Base-by-base conservation (phyloP, 2,797 vertebrate species). In the Cyprinella venusta region DNA sequence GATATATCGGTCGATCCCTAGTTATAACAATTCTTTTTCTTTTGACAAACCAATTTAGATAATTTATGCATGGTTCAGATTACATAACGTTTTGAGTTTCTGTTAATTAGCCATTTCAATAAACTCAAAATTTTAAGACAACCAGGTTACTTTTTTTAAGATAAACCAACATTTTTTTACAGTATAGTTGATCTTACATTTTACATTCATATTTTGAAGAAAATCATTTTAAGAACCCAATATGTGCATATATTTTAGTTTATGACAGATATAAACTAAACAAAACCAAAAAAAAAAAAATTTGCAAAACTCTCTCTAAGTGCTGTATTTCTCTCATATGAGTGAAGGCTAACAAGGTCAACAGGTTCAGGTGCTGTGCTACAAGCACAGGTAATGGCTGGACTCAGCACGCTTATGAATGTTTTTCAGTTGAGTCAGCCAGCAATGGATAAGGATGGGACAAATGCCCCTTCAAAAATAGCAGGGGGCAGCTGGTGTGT, bases 401-500 rank as follows among this genome's bases (percentile, higher is more conserved):
- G 2, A 30, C 48, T 85, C 9, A 15, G 67, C 63, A 74, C 70
- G 21, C 76, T 54, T 68, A 65, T 61, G 36, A 56, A 76, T 68
- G 93, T 90, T 93, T 93, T 93, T 93, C 91, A 93, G 92, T 93
- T 91, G 92, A 94, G 92, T 94, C 93, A 94, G 93, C 92, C 93
- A 92, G 93, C 91, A 91, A 92, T 92, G 94, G 91, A 85, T 93
- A 90, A 85, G 90, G 92, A 93, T 94, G 93, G 93, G 93, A 94
- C 94, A 95, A 94, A 94, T 95, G 94, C 92, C 94, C 92, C 94
- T 94, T 95, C 94, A 95, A 95, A 95, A 95, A 95, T 94, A 94
- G 92, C 93, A 90, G 91, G 91, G 91, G 91, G 92, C 95, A 95
- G 95, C 94, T 95, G 95, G 93, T 93, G 92, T 90, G 91, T 90